Evolutionary conservation across 2,797 vertebrate species (phyloP).

Genomic region (Denticeps clupeoides): DNA sequence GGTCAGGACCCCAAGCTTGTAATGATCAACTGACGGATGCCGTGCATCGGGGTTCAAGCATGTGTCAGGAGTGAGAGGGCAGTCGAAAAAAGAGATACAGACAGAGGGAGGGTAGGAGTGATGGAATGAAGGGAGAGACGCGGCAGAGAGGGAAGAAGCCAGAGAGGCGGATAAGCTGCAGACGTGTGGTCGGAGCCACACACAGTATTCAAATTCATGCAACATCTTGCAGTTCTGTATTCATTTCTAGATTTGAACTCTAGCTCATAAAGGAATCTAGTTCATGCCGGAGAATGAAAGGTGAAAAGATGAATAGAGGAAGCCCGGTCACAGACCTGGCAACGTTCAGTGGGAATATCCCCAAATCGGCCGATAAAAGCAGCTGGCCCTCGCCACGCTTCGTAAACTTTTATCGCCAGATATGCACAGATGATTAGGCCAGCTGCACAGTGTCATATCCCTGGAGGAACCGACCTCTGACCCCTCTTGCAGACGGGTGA

Average conservation of each 20-base stretch:
- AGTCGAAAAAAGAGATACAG: conserved; percentile 16
- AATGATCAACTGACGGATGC: conserved; percentile 63
- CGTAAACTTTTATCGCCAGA: conserved; percentile 81
- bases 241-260: no score
- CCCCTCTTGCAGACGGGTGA: conserved; percentile 52
- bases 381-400: conserved; percentile 69
- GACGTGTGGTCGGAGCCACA: background rate
- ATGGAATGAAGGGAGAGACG: background rate
- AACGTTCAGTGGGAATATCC: conserved; percentile 41
- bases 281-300: conserved; percentile 29
- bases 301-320: conserved; percentile 20
- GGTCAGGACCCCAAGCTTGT: conserved; percentile 51
- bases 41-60: conserved; percentile 42
- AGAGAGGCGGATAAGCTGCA: background rate
- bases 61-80: conserved; percentile 37
- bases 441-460: conserved; percentile 70
- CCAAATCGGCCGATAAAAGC: conserved; percentile 62
- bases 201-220: no score
- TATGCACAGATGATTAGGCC: conserved; percentile 69
- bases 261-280: conserved; percentile 2
- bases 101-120: conserved; percentile 10
- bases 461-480: conserved; percentile 55
- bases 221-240: no score
- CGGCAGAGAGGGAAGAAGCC: conserved; percentile 9
- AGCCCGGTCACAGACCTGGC: conserved; percentile 29